Evolutionary conservation across 2,113 vertebrate genomes (phyloP), one percentile per base, ranked within the genome.

Genomic region (Podiceps cristatus): DNA sequence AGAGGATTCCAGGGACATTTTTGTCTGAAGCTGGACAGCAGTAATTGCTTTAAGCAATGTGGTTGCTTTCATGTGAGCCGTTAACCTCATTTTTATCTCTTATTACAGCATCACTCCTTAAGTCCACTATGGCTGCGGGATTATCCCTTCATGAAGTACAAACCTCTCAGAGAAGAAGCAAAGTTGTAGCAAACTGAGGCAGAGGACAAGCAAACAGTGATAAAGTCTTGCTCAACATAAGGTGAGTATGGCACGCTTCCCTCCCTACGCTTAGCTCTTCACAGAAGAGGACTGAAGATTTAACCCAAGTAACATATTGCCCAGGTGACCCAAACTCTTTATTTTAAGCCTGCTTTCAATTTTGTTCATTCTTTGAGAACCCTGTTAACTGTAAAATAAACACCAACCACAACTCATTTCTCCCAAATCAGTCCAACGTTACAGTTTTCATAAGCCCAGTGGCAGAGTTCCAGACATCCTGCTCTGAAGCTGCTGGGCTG

Each of bases 201-300:
- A 76, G 59, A 76, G 22, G 24, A 47, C 47, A 67, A 56, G 56
- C 45, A 56, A 37, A 80, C 56, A 75, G 63, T 3, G 2, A 45
- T 20, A 11, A 80, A 37, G 7, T 69, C 13, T 50, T 69, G n/a
- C 47, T 35, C 31, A 71, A 23, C 3, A 40, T 29, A 62, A 63
- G 50, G 1, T 18, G 24, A 73, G 35, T 5, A 53, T 8, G 13
- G 27, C 31, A n/a, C 13, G 9, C 9, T 58, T 76, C 12, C 11
- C 25, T 53, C 28, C 22, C 31, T 59, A 42, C 0, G 0, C n/a
- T 66, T 9, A 71, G 66, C 24, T 69, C n/a, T n/a, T n/a, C 23
- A 27, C 5, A 55, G 25, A 82, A 47, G 17, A 86, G n/a, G 80
- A 68, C 1, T 18, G 24, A 77, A 55, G 37, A 67, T 22, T 66